Evolutionary conservation across 2,797 vertebrate genomes (phyloP), one percentile per base, ranked within the genome.

Genomic region (Sebastes diploproa): DNA sequence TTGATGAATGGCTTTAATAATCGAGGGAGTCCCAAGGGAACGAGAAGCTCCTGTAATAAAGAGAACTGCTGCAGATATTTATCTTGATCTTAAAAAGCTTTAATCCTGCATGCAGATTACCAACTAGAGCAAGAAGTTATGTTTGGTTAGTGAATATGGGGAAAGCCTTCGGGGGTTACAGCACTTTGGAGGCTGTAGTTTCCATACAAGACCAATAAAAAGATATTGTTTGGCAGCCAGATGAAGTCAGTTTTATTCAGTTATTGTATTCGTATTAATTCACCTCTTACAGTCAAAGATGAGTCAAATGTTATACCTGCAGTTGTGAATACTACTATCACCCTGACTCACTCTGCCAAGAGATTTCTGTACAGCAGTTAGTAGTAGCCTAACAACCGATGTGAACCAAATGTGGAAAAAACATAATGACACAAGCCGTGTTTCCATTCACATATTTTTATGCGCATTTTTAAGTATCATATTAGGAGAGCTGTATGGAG

Each of bases 1-100:
- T 89, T 94, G 90, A 93, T 90, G 81, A 90, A 94, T 90, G 84
- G 66, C 78, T 93, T 89, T 91, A 93, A 93, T 93, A 93, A 87
- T 82, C 42, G 67, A 54, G 27, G 75, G 81, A 56, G 62, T 55
- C 85, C 61, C 36, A 18, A 75, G 77, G 70, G 75, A 80, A 86
- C 61, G 66, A 83, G 74, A 63, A 72, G 70, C 36, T 52, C 32
- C 61, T 69, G 81, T 75, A 84, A 91, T 87, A 66, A 91, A 83
- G 36, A 84, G 36, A 87, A 34, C 34, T 60, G 50, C 64, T 58
- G 54, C 72, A 81, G 69, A 72, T 73, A 88, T 92, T 82, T 60
- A 87, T 91, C 89, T 88, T 84, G 36, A 88, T 86, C 56, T 76
- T 64, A 22, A 72, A 81, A 77, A 54, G 64, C 77, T 75, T 88